A percentile compares a stretch with the other conserved stretches of the same genome.
These are phyloP conservation scores for Rhea americana DNA, from an alignment of 2,113 vertebrate genomes.

Conservation along the genomic window DNA sequence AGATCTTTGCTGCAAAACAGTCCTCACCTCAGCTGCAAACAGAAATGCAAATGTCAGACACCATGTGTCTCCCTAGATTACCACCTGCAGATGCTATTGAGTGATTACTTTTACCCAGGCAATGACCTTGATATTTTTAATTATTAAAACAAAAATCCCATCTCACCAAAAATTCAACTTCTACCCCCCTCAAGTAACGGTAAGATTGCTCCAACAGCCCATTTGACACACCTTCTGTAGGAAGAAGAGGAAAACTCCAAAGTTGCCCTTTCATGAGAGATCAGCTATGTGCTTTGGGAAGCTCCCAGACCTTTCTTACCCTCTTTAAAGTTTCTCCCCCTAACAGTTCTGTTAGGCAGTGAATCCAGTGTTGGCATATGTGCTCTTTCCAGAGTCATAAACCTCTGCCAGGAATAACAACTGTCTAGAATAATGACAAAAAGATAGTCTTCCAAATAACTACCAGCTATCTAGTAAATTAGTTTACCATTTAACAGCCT, in stretches of 20 bases:
- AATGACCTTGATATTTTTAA: constrained; percentile 7
- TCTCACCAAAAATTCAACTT: neutral
- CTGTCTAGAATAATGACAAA: neutral
- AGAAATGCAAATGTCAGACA: neutral
- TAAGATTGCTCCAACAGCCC: neutral
- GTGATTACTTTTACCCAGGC: neutral
- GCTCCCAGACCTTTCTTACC: neutral
- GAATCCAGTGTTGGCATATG: neutral
- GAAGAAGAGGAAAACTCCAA: neutral
- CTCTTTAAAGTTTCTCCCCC: neutral
- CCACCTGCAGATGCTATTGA: constrained; percentile 6
- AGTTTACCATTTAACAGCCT: neutral
- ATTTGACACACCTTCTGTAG: neutral
- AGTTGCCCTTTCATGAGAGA: neutral
- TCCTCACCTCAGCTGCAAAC: neutral
- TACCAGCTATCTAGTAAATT: neutral
- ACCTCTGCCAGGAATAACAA: neutral
- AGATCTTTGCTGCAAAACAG: neutral
- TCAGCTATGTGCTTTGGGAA: neutral
- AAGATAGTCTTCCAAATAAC: neutral
- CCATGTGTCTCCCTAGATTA: neutral
- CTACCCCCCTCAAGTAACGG: neutral
- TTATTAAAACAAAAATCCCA: neutral
- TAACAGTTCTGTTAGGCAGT: neutral
- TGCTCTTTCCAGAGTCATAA: neutral